Evolutionary conservation across 2,797 vertebrate species (phyloP).

Genomic region (Pelobates cultripes): DNA sequence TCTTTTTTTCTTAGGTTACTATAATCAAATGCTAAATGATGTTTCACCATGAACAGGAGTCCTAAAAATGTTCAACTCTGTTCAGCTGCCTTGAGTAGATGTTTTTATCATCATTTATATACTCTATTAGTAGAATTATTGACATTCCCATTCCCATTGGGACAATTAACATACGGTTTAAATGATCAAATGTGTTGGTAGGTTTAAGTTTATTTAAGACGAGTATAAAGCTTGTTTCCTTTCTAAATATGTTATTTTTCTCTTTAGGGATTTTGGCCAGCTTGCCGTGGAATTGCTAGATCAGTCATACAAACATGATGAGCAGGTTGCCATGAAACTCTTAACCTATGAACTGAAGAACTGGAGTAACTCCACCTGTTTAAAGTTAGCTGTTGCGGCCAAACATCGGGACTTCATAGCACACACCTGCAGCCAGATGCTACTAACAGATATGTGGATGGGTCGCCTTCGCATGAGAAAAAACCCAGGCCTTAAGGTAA

Average conservation of each 20-base stretch:
- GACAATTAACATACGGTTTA: too few species aligned
- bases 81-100: too few species aligned
- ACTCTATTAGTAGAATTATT: too few species aligned
- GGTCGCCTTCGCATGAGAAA: constrained; percentile 92
- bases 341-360: constrained; percentile 96
- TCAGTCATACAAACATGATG: constrained; percentile 95
- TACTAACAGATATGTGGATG: constrained; percentile 99
- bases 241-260: neutral
- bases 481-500: constrained; percentile 93
- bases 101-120: too few species aligned
- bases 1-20: too few species aligned
- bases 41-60: too few species aligned
- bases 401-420: constrained; percentile 98
- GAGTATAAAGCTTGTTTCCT: too few species aligned
- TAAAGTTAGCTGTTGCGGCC: constrained; percentile 95
- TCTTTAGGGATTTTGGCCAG: constrained; percentile 91
- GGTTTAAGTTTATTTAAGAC: too few species aligned
- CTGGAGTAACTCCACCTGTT: constrained; percentile 98
- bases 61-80: too few species aligned
- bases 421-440: constrained; percentile 98
- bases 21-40: too few species aligned
- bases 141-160: too few species aligned
- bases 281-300: constrained; percentile 93
- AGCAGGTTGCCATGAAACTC: constrained; percentile 97
- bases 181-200: too few species aligned